These are phyloP conservation scores for Ctena decussata DNA, from an alignment of 2,888 invertebrate genomes.

Conservation along the genomic window DNA sequence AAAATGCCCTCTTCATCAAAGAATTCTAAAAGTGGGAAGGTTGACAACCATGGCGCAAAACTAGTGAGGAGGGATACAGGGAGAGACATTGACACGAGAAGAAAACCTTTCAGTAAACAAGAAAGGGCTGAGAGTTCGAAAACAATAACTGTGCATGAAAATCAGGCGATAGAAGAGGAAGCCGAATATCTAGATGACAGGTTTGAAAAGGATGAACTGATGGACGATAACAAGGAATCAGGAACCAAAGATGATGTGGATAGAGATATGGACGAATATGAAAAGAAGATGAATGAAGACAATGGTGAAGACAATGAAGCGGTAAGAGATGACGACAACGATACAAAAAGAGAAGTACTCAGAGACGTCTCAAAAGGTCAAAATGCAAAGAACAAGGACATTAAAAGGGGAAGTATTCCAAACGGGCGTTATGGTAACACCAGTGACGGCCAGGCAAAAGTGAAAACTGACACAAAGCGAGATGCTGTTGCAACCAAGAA, in stretches of 20 bases:
- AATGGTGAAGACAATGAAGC: background rate
- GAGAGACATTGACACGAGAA: background rate
- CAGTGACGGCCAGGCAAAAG: background rate
- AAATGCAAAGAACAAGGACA: background rate
- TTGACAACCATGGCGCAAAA: background rate
- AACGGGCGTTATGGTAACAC: background rate
- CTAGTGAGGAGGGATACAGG: background rate
- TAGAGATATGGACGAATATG: background rate
- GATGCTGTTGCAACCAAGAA: background rate
- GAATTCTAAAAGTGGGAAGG: background rate
- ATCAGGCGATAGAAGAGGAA: background rate
- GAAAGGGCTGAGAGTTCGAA: conserved; percentile 20
- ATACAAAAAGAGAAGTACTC: background rate
- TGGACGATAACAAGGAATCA: background rate
- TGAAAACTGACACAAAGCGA: background rate
- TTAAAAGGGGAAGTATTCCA: background rate
- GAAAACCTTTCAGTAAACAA: background rate
- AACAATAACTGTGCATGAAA: conserved; percentile 39
- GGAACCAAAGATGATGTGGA: conserved; percentile 1
- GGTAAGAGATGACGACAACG: background rate
- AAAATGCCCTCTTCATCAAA: background rate
- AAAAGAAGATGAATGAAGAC: background rate
- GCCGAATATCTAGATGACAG: background rate
- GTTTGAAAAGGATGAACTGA: background rate
- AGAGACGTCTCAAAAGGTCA: background rate